Base-by-base conservation (phyloP, 1,140 invertebrate species). In the Alviniconcha marisindica region DNA sequence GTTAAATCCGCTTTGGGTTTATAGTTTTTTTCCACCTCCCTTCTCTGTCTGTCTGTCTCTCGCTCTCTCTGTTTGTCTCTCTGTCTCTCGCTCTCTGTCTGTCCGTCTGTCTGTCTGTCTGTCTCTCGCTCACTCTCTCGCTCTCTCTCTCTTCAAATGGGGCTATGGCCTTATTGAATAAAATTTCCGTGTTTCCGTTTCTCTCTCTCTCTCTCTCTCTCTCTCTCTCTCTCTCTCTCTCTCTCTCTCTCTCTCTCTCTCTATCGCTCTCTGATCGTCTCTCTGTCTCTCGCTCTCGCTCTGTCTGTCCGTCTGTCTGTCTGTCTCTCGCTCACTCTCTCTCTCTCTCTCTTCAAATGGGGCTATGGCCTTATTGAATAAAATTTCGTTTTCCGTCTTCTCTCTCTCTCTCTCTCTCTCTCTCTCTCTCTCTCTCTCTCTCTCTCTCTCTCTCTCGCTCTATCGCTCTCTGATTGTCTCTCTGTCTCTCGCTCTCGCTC, bases 381-480 rank as follows among this genome's bases (percentile, higher is more conserved):
- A n/a, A 51, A 51, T 18, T 10, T 51, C 48, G 7, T 51, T 7
- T 7, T 10, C 48, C 48, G 18, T n/a, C n/a, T n/a, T n/a, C n/a
- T n/a, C n/a, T n/a, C n/a, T n/a, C n/a, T 60, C 54, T 60, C 14
- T 60, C 54, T 60, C 14, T 60, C 54, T 60, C 1, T 60, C 54
- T 60, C 54, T 56, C 54, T 56, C 54, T 56, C 54, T 56, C 54
- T 56, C 54, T 56, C 54, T 56, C 54, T 56, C 54, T 56, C 54
- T 56, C 5, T 56, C 54, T 56, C 54, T 56, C 54, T 56, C 5
- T 56, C 54, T 56, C 54, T 56, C 5, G 18, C 54, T 56, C 54
- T 56, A 18, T 60, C 54, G 21, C 54, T 60, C 21, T n/a, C n/a
- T n/a, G n/a, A n/a, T n/a, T n/a, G n/a, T n/a, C n/a, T n/a, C 18